These are phyloP conservation scores for Calliphora vicina DNA, from an alignment of 1,140 invertebrate genomes.

Conservation along the genomic window DNA sequence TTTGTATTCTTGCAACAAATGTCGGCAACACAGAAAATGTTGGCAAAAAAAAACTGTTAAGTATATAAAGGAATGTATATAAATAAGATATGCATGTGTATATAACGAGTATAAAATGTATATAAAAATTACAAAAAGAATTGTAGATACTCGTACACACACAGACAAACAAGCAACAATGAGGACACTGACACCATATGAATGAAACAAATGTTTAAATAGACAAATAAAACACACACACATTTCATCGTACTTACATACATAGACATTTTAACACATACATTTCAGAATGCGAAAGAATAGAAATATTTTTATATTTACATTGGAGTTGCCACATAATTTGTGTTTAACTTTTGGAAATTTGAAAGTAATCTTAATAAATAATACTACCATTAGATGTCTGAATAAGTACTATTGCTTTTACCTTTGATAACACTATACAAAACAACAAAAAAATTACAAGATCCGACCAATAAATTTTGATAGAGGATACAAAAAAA, in stretches of 20 bases:
- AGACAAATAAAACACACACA: background rate
- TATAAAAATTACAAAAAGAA: background rate
- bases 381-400: too few species aligned
- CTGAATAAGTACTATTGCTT: too few species aligned
- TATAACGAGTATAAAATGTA: background rate
- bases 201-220: background rate
- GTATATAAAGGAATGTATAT: background rate
- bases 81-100: background rate
- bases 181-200: conserved; percentile 31
- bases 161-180: background rate
- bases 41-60: background rate
- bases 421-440: too few species aligned
- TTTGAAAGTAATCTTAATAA: too few species aligned
- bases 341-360: too few species aligned
- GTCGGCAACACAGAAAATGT: background rate
- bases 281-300: background rate
- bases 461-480: too few species aligned
- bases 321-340: too few species aligned
- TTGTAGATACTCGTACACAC: background rate
- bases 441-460: too few species aligned
- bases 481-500: too few species aligned
- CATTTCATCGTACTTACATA: too few species aligned
- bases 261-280: background rate
- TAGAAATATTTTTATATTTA: background rate
- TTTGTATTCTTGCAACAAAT: conserved; percentile 27